Evolutionary conservation across 1,140 invertebrate genomes (phyloP).

Genomic region (Planococcus citri): DNA sequence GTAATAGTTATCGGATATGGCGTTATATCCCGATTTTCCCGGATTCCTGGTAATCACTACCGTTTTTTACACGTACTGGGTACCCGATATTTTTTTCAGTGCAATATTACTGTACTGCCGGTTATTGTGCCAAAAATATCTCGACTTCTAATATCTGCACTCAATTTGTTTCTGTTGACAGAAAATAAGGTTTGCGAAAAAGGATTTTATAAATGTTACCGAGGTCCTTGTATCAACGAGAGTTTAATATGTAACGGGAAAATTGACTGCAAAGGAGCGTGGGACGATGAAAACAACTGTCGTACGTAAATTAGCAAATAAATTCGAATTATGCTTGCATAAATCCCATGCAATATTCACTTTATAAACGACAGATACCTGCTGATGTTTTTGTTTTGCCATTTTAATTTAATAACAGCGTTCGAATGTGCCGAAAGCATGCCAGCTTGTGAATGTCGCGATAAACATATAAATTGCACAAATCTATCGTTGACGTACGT

Average conservation of each 20-base stretch:
- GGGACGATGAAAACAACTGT: slow-evolving; percentile 36
- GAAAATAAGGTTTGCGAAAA: slow-evolving; percentile 26
- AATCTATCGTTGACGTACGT: slow-evolving; percentile 27
- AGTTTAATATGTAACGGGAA: slow-evolving; percentile 33
- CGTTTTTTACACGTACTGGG: no score
- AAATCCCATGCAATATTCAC: neutral
- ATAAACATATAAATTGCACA: slow-evolving; percentile 34
- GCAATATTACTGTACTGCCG: no score
- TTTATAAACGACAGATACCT: neutral
- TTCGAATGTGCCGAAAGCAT: slow-evolving; percentile 31
- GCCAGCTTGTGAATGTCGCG: slow-evolving; percentile 32
- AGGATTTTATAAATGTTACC: slow-evolving; percentile 31
- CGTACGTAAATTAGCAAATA: slow-evolving; percentile 23
- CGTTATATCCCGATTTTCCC: no score
- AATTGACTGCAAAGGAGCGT: slow-evolving; percentile 36
- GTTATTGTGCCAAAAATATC: no score
- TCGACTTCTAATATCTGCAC: no score
- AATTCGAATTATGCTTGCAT: neutral
- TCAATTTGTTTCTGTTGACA: slow-evolving; percentile 22
- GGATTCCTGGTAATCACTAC: no score
- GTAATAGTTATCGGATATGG: no score
- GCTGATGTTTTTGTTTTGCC: neutral
- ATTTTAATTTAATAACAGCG: slow-evolving; percentile 25
- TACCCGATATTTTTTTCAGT: no score
- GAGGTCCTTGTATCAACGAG: slow-evolving; percentile 32